Conservation (phyloP, 2,113 vertebrate genomes). For the Sphaerodactylus townsendi region DNA sequence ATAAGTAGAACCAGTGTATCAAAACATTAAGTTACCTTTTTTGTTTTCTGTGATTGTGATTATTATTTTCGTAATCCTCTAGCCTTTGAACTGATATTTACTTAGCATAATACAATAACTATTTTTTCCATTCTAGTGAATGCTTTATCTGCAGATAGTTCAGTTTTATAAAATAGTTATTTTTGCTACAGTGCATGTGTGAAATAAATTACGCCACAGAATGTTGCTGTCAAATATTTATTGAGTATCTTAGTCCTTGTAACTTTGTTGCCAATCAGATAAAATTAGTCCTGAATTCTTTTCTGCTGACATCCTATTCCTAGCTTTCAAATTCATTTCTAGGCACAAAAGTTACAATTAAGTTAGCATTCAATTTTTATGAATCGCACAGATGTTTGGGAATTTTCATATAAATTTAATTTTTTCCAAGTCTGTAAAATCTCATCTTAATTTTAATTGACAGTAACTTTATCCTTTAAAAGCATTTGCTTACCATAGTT, state of each 20-base stretch:
- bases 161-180: conserved; percentile 38
- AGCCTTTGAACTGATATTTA: conserved; percentile 34
- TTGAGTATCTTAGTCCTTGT: conserved; percentile 61
- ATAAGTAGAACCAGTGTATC: conserved; percentile 1
- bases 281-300: conserved; percentile 66
- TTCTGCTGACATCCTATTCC: conserved; percentile 62
- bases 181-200: conserved; percentile 62
- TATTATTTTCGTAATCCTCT: conserved; percentile 23
- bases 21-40: not conserved
- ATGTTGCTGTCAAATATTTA: conserved; percentile 65
- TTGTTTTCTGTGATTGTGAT: conserved; percentile 29
- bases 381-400: conserved; percentile 53
- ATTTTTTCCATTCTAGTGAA: conserved; percentile 15
- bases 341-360: conserved; percentile 47
- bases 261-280: conserved; percentile 66
- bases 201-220: conserved; percentile 59
- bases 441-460: conserved; percentile 50
- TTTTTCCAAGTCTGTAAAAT: conserved; percentile 61
- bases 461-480: conserved; percentile 58
- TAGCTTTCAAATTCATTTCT: conserved; percentile 51
- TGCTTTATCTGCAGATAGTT: conserved; percentile 55
- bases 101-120: conserved; percentile 7
- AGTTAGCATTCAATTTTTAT: conserved; percentile 60
- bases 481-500: conserved; percentile 26
- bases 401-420: conserved; percentile 60